Evolutionary conservation across 2,888 invertebrate species (phyloP), one percentile per base, ranked within the genome.

Genomic region (Apodemia mormo): DNA sequence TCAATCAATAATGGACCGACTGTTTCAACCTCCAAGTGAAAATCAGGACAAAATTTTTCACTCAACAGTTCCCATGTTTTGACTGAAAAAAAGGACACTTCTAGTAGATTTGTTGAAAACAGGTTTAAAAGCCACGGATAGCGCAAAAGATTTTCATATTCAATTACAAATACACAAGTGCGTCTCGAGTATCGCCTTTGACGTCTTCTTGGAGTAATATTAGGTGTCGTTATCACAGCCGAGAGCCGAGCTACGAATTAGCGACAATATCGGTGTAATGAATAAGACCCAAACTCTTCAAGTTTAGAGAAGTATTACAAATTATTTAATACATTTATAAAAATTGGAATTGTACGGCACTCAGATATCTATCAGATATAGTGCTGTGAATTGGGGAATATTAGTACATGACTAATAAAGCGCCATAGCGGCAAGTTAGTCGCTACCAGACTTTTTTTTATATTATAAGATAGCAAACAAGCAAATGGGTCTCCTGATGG

Each of bases 111-210:
- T 70, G 70, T 56, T 76, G 76, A 73, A 67, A 72, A 70, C 77
- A 74, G 77, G 71, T 80, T 80, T 75, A 80, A 52, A 81, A 76
- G 72, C 80, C 81, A 84, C 81, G 81, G 79, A 83, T 81, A 80
- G 80, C 81, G 82, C 79, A 80, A 88, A 89, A 90, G 89, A 89
- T 92, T 92, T 92, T 92, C 90, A 90, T 92, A 91, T 92, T 92
- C 90, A 91, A 92, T 92, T 92, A 91, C 90, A 92, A 91, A 92
- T 88, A 92, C 88, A 92, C 89, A 88, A 92, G 91, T 89, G 83
- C 82, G 90, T 90, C 90, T 91, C 88, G 78, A 91, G 90, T 80
- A 82, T 83, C 79, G 81, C 83, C 90, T 90, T 91, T 90, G 90
- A 90, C 90, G 82, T 89, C 85, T 87, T 85, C 82, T 73, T 84